A percentile compares a stretch with the other conserved stretches of the same genome.
phyloP scores from a whole-genome alignment of 2,888 invertebrate species.

The Cryptosula pallasiana region DNA sequence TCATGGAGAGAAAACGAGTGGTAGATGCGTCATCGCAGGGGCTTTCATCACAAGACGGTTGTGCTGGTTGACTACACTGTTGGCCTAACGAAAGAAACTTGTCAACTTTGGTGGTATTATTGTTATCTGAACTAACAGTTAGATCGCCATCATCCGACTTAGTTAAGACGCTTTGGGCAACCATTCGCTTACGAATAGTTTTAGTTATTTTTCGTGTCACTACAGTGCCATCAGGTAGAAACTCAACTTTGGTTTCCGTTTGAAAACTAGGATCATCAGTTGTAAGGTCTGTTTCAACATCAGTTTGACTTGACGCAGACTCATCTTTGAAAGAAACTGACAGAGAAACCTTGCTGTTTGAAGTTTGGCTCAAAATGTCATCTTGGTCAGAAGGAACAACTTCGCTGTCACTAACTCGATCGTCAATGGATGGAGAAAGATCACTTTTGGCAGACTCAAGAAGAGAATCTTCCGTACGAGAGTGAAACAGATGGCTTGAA shows the following conservation, averaged over 20 bases:
- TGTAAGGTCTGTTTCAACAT: not conserved
- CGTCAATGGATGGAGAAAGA: too few relatives aligned
- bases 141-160: slow-evolving; percentile 13
- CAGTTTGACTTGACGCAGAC: not conserved
- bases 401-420: not conserved
- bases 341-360: not conserved
- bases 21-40: not conserved
- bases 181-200: slow-evolving; percentile 18
- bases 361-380: not conserved
- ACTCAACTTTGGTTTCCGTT: slow-evolving; percentile 16
- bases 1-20: slow-evolving; percentile 2
- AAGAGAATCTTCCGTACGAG: not conserved
- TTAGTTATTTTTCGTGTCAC: slow-evolving; percentile 15
- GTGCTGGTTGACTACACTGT: not conserved
- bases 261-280: not conserved
- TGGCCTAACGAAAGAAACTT: slow-evolving; percentile 12
- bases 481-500: not conserved
- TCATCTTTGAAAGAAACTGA: not conserved
- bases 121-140: not conserved
- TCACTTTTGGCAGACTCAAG: not conserved
- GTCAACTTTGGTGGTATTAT: not conserved
- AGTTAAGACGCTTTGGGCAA: not conserved
- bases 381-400: not conserved
- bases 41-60: not conserved
- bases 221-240: slow-evolving; percentile 17